A percentile compares a stretch with the other conserved stretches of the same genome.
phyloP scores from a whole-genome alignment of 2,888 invertebrate genomes.

The Blastobasis lacticolella region DNA sequence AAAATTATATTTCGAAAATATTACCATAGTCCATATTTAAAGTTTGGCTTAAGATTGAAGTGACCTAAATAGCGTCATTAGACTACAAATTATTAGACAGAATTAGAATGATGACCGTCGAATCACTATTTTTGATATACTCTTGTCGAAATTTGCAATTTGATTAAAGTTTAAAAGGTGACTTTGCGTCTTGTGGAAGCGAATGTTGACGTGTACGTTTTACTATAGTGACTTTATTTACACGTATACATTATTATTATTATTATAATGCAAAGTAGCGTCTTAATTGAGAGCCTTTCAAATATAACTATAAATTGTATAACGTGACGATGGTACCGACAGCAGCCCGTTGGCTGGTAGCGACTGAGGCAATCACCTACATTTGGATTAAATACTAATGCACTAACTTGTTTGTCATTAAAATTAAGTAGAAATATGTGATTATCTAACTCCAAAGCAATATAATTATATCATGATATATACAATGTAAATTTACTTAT shows the following conservation, averaged over 20 bases:
- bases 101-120: constrained; percentile 59
- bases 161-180: constrained; percentile 51
- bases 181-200: constrained; percentile 38
- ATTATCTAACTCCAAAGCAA: constrained; percentile 58
- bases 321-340: constrained; percentile 40
- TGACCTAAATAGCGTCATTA: constrained; percentile 59
- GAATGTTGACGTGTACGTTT: constrained; percentile 50
- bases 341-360: constrained; percentile 30
- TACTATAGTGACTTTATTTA: constrained; percentile 71
- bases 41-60: constrained; percentile 54
- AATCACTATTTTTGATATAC: constrained; percentile 74
- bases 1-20: background rate
- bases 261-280: constrained; percentile 63
- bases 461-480: constrained; percentile 53
- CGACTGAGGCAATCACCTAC: constrained; percentile 30
- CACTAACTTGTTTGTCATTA: too few species aligned
- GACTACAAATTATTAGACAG: constrained; percentile 64
- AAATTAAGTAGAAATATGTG: constrained; percentile 22
- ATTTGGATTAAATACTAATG: constrained; percentile 3
- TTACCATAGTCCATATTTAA: constrained; percentile 15
- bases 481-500: constrained; percentile 22
- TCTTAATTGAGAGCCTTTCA: constrained; percentile 52
- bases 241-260: constrained; percentile 62
- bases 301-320: constrained; percentile 44
- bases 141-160: constrained; percentile 73